Evolutionary conservation across 1,140 invertebrate genomes (phyloP).

Genomic region (Heliconius congener): DNA sequence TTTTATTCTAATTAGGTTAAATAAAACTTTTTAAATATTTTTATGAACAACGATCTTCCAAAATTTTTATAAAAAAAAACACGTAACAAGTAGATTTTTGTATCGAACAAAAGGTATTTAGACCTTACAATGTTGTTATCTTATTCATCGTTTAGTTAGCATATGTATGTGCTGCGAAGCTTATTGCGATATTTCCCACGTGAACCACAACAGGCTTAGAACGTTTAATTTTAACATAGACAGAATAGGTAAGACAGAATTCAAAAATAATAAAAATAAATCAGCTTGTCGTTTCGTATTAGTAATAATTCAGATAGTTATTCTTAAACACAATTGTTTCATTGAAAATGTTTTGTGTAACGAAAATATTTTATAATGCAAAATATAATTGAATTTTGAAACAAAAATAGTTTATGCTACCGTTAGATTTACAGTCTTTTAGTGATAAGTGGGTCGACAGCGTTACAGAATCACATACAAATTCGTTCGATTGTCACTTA

Average conservation of each 20-base stretch:
- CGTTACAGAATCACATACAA: slow-evolving; percentile 1
- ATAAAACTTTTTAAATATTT: too few relatives aligned
- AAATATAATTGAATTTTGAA: not conserved
- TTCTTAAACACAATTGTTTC: not conserved
- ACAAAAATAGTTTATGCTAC: not conserved
- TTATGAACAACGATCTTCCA: accelerated
- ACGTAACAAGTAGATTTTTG: not conserved
- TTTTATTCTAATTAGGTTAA: not conserved
- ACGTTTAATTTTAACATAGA: not conserved
- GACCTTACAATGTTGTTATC: not conserved
- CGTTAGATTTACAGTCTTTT: not conserved
- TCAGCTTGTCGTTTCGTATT: not conserved
- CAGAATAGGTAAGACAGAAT: not conserved
- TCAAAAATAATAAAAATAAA: not conserved
- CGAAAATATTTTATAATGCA: not conserved
- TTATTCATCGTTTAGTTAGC: slow-evolving; percentile 2
- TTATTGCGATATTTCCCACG: slow-evolving; percentile 3
- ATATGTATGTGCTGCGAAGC: not conserved
- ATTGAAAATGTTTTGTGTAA: not conserved
- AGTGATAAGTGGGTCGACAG: not conserved
- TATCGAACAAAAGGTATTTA: not conserved
- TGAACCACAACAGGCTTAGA: not conserved
- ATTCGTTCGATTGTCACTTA: slow-evolving; percentile 24
- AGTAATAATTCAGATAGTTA: not conserved
- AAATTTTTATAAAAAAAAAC: not conserved